Conservation (phyloP, 2,113 vertebrate genomes). For the Pitta sordida region DNA sequence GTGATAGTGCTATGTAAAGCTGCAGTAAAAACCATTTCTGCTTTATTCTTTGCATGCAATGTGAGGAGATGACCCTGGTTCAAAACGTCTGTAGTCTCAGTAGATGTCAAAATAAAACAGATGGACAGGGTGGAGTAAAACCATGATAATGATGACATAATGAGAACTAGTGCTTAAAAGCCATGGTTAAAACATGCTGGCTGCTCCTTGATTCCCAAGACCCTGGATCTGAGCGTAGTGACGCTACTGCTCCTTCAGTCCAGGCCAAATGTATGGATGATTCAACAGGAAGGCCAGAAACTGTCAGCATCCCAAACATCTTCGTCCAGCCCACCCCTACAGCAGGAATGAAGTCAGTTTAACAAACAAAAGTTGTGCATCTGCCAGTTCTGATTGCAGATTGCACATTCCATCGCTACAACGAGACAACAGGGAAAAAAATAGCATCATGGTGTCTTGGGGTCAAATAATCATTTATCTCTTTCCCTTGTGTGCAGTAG, state of each 20-base stretch:
- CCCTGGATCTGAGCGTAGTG: neutral
- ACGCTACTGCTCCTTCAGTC: neutral
- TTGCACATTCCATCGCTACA: constrained; percentile 37
- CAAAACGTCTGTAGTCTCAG: neutral
- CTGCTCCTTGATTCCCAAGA: neutral
- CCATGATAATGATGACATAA: neutral
- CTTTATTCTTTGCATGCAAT: neutral
- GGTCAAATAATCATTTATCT: constrained; percentile 32
- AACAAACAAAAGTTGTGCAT: constrained; percentile 40
- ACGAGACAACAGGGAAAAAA: neutral
- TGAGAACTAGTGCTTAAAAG: neutral
- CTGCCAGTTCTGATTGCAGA: constrained; percentile 33
- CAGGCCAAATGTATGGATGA: neutral
- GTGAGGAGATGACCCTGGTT: neutral
- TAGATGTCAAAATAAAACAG: neutral
- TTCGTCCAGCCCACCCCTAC: constrained; percentile 33
- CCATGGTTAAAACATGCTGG: neutral
- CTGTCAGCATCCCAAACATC: constrained; percentile 1
- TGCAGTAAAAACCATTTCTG: neutral
- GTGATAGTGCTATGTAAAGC: neutral
- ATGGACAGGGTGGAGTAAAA: neutral
- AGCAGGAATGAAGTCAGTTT: constrained; percentile 36
- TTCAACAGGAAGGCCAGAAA: constrained; percentile 48
- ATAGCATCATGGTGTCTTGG: neutral
- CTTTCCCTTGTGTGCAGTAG: neutral